Base-by-base conservation (phyloP, 2,113 vertebrate genomes). In the Larimichthys crocea region DNA sequence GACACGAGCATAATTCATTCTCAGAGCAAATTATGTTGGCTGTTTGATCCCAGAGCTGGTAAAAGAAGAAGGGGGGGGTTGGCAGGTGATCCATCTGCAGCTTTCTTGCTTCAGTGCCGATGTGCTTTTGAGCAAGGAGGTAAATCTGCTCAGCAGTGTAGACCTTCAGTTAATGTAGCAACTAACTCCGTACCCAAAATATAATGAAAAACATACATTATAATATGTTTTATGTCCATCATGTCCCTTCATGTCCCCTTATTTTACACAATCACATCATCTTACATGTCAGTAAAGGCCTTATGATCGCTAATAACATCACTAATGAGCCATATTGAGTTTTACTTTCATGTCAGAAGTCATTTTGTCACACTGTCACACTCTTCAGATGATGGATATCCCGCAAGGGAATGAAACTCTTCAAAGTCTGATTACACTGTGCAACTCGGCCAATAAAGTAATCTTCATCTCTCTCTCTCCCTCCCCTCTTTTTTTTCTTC, bases 271-370 rank as follows among this genome's bases (percentile, higher is more conserved):
- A 61, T 73, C 63, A 46, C 80, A 65, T 79, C 68, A 16, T 69
- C 29, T 77, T 19, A 86, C 69, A 67, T 56, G 72, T 84, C 82
- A 86, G 71, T 56, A 35, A 66, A 89, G 65, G 79, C 85, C 82
- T 84, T 82, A 85, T 78, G 82, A 82, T 63, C 17, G 75, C 80
- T 84, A 80, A 91, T 91, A 88, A 91, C 82, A 35, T 80, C 85
- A 65, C 80, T 92, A 88, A 93, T 92, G 88, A 90, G 84, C 86
- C 89, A 84, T 86, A 89, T 90, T 87, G 85, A 89, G 78, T 91
- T 91, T 82, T 89, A 89, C 83, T 93, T 85, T 89, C 75, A 85
- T 86, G 90, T 87, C 88, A 82, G 86, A 65, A 85, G 82, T 87
- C 82, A 80, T 84, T 83, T 84, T 89, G 85, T 91, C 90, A 88